Base-by-base conservation (phyloP, 92 coral and sea anemone species). In the Parazoanthus darwini region DNA sequence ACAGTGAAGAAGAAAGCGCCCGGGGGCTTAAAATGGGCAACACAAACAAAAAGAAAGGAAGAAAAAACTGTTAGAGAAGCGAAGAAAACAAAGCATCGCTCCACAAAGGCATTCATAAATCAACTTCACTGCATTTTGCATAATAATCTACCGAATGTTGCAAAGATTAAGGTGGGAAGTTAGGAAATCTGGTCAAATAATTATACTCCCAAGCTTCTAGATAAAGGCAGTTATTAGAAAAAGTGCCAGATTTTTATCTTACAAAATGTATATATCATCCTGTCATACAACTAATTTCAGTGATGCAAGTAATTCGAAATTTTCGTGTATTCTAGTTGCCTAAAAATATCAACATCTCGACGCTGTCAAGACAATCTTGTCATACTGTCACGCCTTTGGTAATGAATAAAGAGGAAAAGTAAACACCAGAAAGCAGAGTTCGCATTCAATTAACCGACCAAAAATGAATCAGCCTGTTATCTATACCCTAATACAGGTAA, bases 221-320 rank as follows among this genome's bases (percentile, higher is more conserved):
- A 25, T 44, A 67, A 82, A 25, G 74, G 54, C 38, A 33, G 9
- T 23, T 65, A n/a, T 39, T 79, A 22, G 23, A 65, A 82, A 67
- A 70, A 68, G 58, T 25, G 23, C 18, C n/a, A 71, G 87, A 70
- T 68, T 29, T 72, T 46, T 84, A 70, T 70, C 79, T 29, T 48
- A 16, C 39, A 68, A 66, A 29, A 44, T 8, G 79, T 44, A 84
- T 46, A 71, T 84, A 71, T 84, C 78, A 84, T 83, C 54, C 38
- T 71, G 87, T 84, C 79, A 84, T 3, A 11, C 72, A 84, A 71
- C 38, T 9, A 16, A 84, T 84, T 84, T 84, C 79, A 84, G 65
- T 22, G 39, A 84, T 84, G 39, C 87, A 71, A 84, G 44, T 25
- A 72, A 84, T 84, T 43, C 39, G 39, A 70, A 22, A 29, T 84